Conservation (phyloP, 2,113 vertebrate genomes). For the Ictalurus furcatus region DNA sequence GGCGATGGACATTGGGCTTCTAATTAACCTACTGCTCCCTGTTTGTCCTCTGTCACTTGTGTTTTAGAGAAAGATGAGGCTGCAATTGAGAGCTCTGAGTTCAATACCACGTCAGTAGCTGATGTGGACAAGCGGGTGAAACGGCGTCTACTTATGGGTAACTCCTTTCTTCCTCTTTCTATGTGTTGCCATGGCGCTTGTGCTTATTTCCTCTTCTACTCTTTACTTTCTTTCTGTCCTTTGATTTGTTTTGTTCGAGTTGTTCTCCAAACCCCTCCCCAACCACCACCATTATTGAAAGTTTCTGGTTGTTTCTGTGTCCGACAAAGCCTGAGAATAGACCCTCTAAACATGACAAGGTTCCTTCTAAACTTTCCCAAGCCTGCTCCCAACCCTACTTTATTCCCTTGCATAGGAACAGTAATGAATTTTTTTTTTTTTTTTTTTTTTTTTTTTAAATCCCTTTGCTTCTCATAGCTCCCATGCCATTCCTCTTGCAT, state of each 20-base stretch:
- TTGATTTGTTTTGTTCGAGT: slow-evolving; percentile 69
- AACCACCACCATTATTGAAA: slow-evolving; percentile 36
- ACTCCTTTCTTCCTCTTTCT: slow-evolving; percentile 99
- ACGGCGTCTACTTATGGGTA: slow-evolving; percentile 99
- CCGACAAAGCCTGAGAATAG: slow-evolving; percentile 40
- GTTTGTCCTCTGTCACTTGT: slow-evolving; percentile 99
- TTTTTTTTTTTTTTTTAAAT: neutral
- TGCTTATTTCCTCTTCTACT: slow-evolving; percentile 74
- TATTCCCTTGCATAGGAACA: slow-evolving; percentile 28
- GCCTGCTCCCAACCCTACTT: slow-evolving; percentile 26
- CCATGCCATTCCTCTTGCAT: slow-evolving; percentile 17
- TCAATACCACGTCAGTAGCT: slow-evolving; percentile 99
- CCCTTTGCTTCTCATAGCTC: slow-evolving; percentile 3
- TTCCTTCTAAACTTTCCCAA: slow-evolving; percentile 42
- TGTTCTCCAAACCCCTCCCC: slow-evolving; percentile 36
- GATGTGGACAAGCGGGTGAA: slow-evolving; percentile 99
- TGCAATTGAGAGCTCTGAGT: slow-evolving; percentile 99
- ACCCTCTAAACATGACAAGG: slow-evolving; percentile 48
- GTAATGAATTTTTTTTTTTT: slow-evolving; percentile 23
- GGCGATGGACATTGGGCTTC: slow-evolving; percentile 88
- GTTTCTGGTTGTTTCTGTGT: slow-evolving; percentile 47
- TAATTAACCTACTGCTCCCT: slow-evolving; percentile 99
- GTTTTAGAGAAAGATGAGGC: slow-evolving; percentile 99
- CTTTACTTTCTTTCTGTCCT: slow-evolving; percentile 82
- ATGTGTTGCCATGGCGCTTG: slow-evolving; percentile 90